Conservation (phyloP, 35 echinoderm and acorn worm species). For the Heliocidaris erythrogramma region DNA sequence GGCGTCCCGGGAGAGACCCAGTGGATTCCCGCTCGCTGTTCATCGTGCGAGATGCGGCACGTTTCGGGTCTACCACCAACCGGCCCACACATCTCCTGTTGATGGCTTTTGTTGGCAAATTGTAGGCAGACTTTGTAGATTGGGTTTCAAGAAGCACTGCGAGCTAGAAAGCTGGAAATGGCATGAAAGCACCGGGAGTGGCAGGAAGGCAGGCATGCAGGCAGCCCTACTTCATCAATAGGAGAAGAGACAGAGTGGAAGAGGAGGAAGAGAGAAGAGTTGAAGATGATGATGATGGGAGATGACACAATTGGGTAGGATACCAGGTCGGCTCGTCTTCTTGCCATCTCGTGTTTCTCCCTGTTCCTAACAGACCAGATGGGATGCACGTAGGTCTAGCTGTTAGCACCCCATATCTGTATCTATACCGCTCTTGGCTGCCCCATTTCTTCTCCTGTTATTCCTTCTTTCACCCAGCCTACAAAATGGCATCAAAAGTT, state of each 20-base stretch:
- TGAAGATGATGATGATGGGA: slow-evolving; percentile 28
- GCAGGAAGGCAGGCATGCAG: slow-evolving; percentile 14
- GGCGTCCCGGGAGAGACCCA: slow-evolving; percentile 23
- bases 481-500: slow-evolving; percentile 33
- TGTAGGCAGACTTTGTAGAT: slow-evolving; percentile 36
- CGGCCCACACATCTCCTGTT: slow-evolving; percentile 27
- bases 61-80: slow-evolving; percentile 31
- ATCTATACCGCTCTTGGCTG: slow-evolving; percentile 16
- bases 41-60: slow-evolving; percentile 12
- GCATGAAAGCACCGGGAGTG: slow-evolving; percentile 25
- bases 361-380: slow-evolving; percentile 3
- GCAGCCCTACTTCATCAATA: background rate
- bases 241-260: background rate
- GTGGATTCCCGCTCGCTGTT: slow-evolving; percentile 21
- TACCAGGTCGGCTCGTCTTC: slow-evolving; percentile 27
- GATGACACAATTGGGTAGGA: slow-evolving; percentile 35
- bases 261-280: slow-evolving; percentile 3
- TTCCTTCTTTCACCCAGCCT: background rate
- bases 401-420: slow-evolving; percentile 42
- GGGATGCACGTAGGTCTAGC: slow-evolving; percentile 15
- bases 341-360: slow-evolving; percentile 30
- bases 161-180: slow-evolving; percentile 32
- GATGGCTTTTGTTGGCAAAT: slow-evolving; percentile 38
- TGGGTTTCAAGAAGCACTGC: slow-evolving; percentile 31
- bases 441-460: background rate